These are phyloP conservation scores for Trypoxylon attenuatum DNA, from an alignment of 2,888 invertebrate species.

Conservation along the genomic window DNA sequence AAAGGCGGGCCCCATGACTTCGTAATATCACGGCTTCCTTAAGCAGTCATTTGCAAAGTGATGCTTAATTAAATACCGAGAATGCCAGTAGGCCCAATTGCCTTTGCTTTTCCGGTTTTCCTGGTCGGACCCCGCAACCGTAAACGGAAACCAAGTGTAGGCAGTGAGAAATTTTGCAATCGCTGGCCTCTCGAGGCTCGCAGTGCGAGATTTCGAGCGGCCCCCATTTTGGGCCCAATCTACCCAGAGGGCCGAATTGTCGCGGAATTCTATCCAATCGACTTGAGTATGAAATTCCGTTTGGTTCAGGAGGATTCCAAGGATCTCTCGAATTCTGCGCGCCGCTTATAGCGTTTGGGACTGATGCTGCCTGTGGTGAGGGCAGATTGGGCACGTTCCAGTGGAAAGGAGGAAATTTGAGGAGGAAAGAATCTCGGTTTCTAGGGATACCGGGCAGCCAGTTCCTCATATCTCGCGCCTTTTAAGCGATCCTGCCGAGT, in stretches of 20 bases:
- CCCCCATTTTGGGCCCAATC: too few relatives aligned
- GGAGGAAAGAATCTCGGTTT: constrained; percentile 48
- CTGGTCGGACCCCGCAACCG: constrained; percentile 24
- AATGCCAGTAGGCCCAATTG: constrained; percentile 39
- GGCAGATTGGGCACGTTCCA: too few relatives aligned
- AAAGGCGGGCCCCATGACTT: constrained; percentile 24
- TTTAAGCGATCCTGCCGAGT: constrained; percentile 60
- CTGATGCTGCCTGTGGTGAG: too few relatives aligned
- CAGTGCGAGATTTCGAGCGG: too few relatives aligned
- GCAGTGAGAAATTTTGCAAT: constrained; percentile 25
- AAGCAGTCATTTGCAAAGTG: constrained; percentile 34
- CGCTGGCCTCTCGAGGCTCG: constrained; percentile 2
- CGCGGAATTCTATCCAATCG: too few relatives aligned
- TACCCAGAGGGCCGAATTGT: too few relatives aligned
- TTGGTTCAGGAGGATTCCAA: too few relatives aligned
- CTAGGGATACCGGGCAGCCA: constrained; percentile 50
- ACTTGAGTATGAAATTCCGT: too few relatives aligned
- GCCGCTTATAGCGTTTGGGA: too few relatives aligned
- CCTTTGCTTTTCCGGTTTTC: constrained; percentile 51
- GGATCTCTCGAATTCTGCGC: too few relatives aligned
- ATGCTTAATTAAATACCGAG: constrained; percentile 35
- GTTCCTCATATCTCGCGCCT: constrained; percentile 71
- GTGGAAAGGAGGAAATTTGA: constrained; percentile 33
- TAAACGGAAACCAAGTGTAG: constrained; percentile 28
- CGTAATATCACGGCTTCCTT: constrained; percentile 40